Evolutionary conservation across 2,113 vertebrate genomes (phyloP), one percentile per base, ranked within the genome.

Genomic region (Petromus typicus): DNA sequence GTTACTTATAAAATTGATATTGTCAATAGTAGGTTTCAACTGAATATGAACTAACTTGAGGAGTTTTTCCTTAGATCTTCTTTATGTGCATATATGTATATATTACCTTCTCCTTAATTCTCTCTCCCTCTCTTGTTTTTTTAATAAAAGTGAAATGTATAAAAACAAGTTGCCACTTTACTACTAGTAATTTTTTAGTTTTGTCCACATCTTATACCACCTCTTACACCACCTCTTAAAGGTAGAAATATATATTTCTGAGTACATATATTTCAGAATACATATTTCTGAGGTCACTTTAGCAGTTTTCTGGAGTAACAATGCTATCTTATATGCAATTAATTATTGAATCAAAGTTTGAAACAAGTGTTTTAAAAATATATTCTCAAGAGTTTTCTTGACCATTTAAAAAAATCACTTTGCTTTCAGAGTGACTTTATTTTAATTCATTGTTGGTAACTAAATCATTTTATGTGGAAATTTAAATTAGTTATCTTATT

Each of bases 361-460:
- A 90, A 79, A 51, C 12, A 90, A 95, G 25, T 34, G 14, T 23
- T 66, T 90, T 22, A 32, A 69, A 89, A 86, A 88, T 17, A 27
- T 59, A 48, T 40, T 73, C 59, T 69, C 66, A 64, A 3, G n/a
- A 43, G 54, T 84, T 91, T 92, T 64, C 23, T 86, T 84, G 40
- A 76, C 27, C 40, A 61, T 75, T 93, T 76, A 56, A 37, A 32
- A 83, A 37, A 40, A 78, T 90, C 37, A 27, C 32, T 85, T 92
- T 89, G 56, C 67, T 80, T 93, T 91, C 61, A 89, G 88, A 85
- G 27, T 56, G 66, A 54, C 71, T n/a, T n/a, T n/a, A n/a, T 84
- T 86, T 95, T 69, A 89, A 61, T 94, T 97, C 48, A 66, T 86
- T 86, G 48, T 90, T 90, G 64, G 69, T 81, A 93, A 90, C 51